Evolutionary conservation across 2,888 invertebrate genomes (phyloP), one percentile per base, ranked within the genome.

Genomic region (Coenonympha glycerion): DNA sequence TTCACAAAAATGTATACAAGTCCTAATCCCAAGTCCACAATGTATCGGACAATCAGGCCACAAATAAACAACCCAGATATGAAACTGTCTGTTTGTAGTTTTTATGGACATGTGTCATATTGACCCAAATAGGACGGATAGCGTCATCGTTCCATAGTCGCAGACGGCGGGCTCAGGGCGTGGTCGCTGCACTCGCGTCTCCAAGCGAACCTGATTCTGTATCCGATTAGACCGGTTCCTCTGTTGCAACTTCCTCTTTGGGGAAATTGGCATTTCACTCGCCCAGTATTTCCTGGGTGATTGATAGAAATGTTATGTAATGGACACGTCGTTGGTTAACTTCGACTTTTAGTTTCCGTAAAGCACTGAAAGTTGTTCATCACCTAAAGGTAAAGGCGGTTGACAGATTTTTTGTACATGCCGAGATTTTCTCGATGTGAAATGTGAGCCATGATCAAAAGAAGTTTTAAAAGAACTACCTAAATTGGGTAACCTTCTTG

Each of bases 111-210:
- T 62, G 69, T 71, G 73, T 75, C 73, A 47, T 76, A 76, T 75
- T 86, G 84, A 85, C 85, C 86, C 71, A 78, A 83, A 84, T 85
- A 77, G 61, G 66, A n/a, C 60, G 64, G 70, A 72, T 76, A 73
- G 64, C 83, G 83, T 83, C 80, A 82, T 80, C 77, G 67, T 66
- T 64, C 58, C 64, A 66, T 62, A 64, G 68, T 69, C 69, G 64
- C 66, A 57, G 66, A 62, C 50, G 50, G 52, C 36, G 67, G 55
- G 68, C 69, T 69, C 73, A 68, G 74, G 82, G 81, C 68, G 82
- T 78, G 75, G 73, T 59, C 62, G 66, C 55, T 70, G 67, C 70
- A 69, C 56, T 60, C 57, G 62, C 52, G 44, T 44, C 33, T 44
- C 33, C 59, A 62, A 55, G 18, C 39, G 52, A 50, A 53, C 34